Base-by-base conservation (phyloP, 2,113 vertebrate species). In the Brienomyrus longianalis region DNA sequence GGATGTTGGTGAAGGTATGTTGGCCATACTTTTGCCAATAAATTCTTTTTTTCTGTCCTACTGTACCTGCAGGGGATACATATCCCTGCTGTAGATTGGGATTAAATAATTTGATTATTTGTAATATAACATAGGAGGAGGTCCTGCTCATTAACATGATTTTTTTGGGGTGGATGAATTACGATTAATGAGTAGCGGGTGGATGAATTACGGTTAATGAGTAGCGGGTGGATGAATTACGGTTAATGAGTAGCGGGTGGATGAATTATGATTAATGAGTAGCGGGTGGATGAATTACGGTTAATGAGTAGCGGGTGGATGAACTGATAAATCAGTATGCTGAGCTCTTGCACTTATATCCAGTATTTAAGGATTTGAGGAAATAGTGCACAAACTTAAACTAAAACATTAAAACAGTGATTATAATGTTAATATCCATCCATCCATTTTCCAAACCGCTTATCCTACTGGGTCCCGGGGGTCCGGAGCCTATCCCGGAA, bases 1-100 rank as follows among this genome's bases (percentile, higher is more conserved):
- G 95, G 99, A 98, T 97, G 97, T 99, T 88, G 98, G 98, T 92
- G 98, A 99, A 97, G 98, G 98, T 99, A 95, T 92, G 94, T 92
- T 31, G 27, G 47, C 13, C 48, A 48, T 48, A 48, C 17, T 23
- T 23, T 45, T 17, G 17, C 8, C 35, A 48, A 84, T 2, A 43
- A 80, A 43, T 80, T 39, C 4, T 19, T 77, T 80, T 43, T 19
- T 80, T 80, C 15, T 80, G 31, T 80, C 35, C 31, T 39, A 56
- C 54, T 56, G 54, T 56, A 56, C 19, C 19, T 0, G 4, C 52
- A 19, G 23, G 56, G 23, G 56, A n/a, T 62, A n/a, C 56, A 23
- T 62, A 27, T n/a, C 23, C 9, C 59, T 27, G 23, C 23, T n/a
- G 23, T 27, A 66, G 8, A 66, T 8, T 66, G 59, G n/a, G 23